A percentile compares a stretch with the other conserved stretches of the same genome.
Conservation (phyloP, 1,140 invertebrate species). For the Rhyzopertha dominica region DNA sequence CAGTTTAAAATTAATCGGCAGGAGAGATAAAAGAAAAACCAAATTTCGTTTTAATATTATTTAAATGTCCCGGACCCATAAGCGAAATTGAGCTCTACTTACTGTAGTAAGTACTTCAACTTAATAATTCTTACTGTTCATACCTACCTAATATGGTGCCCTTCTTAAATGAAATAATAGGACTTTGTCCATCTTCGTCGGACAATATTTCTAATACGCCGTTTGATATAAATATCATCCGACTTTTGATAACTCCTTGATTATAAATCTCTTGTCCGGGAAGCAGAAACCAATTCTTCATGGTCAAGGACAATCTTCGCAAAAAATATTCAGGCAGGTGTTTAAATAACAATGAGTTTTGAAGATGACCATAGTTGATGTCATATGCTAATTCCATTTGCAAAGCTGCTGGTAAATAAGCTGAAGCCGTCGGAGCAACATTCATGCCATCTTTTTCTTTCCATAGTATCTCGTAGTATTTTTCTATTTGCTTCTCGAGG, state of each 20-base stretch:
- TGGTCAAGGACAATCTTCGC: slow-evolving; percentile 45
- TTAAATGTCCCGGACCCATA: too few species aligned
- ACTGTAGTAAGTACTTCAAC: too few species aligned
- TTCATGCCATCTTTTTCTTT: slow-evolving; percentile 48
- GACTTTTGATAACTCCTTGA: slow-evolving; percentile 47
- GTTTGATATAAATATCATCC: slow-evolving; percentile 48
- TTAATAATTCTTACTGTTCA: too few species aligned
- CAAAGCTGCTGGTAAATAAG: slow-evolving; percentile 42
- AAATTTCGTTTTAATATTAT: too few species aligned
- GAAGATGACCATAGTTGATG: slow-evolving; percentile 47
- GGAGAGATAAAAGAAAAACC: too few species aligned
- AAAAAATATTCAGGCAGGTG: slow-evolving; percentile 47
- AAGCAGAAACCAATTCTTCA: slow-evolving; percentile 47
- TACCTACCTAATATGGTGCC: slow-evolving; percentile 49
- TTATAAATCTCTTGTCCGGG: slow-evolving; percentile 47
- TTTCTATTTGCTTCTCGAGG: slow-evolving; percentile 14
- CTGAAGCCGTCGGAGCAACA: slow-evolving; percentile 41
- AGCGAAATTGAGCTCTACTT: too few species aligned
- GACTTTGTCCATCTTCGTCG: slow-evolving; percentile 49
- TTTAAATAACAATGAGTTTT: slow-evolving; percentile 47
- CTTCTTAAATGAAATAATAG: slow-evolving; percentile 48
- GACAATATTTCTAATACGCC: slow-evolving; percentile 48
- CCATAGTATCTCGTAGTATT: slow-evolving; percentile 48
- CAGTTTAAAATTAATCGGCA: too few species aligned
- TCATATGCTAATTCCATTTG: slow-evolving; percentile 49